phyloP scores from a whole-genome alignment of 2,797 vertebrate species.

The Neomorphus geoffroyi region DNA sequence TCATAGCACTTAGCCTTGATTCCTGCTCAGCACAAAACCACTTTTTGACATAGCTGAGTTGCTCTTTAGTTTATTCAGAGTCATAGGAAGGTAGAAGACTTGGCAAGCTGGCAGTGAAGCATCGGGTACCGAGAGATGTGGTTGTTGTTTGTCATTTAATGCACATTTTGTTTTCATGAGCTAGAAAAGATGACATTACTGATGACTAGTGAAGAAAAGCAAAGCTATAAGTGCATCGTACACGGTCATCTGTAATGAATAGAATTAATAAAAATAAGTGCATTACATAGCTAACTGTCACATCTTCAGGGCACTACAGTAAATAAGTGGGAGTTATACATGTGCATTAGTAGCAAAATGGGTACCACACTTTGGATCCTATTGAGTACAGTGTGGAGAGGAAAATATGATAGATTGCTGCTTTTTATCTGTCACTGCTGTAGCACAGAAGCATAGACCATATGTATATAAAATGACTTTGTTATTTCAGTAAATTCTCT shows the following conservation, averaged over 20 bases:
- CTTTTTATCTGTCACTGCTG: constrained; percentile 62
- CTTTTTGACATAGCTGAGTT: neutral
- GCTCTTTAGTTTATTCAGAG: neutral
- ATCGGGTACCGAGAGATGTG: neutral
- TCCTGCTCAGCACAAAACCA: neutral
- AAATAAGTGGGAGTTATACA: constrained; percentile 56
- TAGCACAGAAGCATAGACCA: constrained; percentile 48
- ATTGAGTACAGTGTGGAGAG: constrained; percentile 15
- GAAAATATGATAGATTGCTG: constrained; percentile 37
- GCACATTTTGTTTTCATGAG: constrained; percentile 43
- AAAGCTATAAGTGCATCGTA: constrained; percentile 15
- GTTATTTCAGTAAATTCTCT: constrained; percentile 56
- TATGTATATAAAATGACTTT: constrained; percentile 53
- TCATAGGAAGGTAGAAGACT: neutral
- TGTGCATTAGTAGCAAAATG: constrained; percentile 50
- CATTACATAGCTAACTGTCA: constrained; percentile 59
- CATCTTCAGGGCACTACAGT: constrained; percentile 57
- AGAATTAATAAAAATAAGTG: constrained; percentile 71
- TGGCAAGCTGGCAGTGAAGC: neutral
- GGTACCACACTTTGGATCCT: constrained; percentile 13
- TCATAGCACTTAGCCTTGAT: neutral
- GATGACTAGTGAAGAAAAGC: constrained; percentile 43
- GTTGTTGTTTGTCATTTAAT: constrained; percentile 41
- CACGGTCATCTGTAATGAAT: constrained; percentile 54
- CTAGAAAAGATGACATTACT: constrained; percentile 38